These are phyloP conservation scores for Anastrepha obliqua DNA, from an alignment of 1,140 invertebrate species.

Conservation along the genomic window DNA sequence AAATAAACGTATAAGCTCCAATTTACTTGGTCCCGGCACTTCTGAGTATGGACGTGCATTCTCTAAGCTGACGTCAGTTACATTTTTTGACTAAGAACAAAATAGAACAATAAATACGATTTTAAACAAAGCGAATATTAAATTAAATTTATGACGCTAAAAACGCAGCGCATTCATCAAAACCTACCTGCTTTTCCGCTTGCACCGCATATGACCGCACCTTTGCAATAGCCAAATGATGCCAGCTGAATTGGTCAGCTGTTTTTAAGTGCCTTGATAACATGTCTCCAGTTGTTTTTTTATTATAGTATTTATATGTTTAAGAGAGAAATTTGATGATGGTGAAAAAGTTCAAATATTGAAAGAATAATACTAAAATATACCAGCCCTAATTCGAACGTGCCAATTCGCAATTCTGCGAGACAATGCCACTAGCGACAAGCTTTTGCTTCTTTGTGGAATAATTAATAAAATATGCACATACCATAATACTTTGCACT, in stretches of 20 bases:
- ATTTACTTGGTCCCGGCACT: conserved; percentile 66
- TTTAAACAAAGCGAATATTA: not conserved
- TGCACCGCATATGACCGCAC: not conserved
- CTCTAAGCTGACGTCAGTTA: not conserved
- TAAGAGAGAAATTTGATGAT: not conserved
- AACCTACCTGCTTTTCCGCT: not conserved
- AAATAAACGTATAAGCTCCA: conserved; percentile 64
- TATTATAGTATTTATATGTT: not conserved
- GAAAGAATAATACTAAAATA: not conserved
- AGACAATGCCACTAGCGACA: not conserved
- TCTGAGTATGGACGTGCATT: conserved; percentile 65
- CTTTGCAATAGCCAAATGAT: not conserved
- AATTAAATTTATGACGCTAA: not conserved
- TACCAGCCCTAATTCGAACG: not conserved
- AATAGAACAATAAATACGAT: not conserved
- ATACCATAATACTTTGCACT: not conserved
- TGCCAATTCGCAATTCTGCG: no score
- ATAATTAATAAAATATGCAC: conserved; percentile 24
- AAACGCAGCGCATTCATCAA: not conserved
- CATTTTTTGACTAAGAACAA: not conserved
- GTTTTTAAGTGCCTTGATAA: conserved; percentile 18
- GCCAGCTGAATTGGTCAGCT: not conserved
- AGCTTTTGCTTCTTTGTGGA: not conserved
- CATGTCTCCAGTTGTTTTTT: not conserved
- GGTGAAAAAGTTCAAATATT: not conserved